Percentiles rank a stretch among this genome's conserved stretches.
Evolutionary conservation across 1,140 invertebrate species (phyloP).

Genomic region (Heliconius congener): DNA sequence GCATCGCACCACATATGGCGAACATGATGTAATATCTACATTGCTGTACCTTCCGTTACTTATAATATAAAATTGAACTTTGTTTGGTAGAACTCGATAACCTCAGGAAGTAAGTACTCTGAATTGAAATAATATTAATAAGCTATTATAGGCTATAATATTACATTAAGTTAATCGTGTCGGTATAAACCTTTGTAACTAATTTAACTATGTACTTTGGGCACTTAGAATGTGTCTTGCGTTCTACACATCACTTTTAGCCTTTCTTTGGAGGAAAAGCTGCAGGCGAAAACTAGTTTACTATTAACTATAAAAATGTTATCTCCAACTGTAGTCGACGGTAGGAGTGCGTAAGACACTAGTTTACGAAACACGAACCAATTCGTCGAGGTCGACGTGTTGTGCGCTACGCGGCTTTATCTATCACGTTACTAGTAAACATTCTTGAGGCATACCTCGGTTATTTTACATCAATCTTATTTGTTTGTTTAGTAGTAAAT

Average conservation of each 20-base stretch:
- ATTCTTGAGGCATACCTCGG: neutral
- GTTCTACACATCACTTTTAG: too few species aligned
- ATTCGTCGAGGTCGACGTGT: conserved; percentile 3
- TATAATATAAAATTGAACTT: neutral
- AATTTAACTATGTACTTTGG: too few species aligned
- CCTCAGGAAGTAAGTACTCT: too few species aligned
- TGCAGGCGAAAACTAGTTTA: too few species aligned
- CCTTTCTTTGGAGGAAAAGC: too few species aligned
- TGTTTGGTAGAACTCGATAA: too few species aligned
- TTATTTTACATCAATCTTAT: neutral
- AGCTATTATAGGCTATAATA: too few species aligned
- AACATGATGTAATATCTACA: neutral
- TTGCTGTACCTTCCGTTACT: neutral
- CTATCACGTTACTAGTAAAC: neutral
- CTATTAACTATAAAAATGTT: neutral
- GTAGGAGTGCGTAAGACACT: neutral
- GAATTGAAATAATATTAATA: too few species aligned
- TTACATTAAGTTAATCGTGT: too few species aligned
- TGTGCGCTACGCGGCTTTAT: neutral
- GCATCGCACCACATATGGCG: conserved; percentile 27
- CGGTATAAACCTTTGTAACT: too few species aligned
- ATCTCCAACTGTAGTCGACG: neutral
- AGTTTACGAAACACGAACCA: neutral
- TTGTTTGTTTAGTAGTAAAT: too few species aligned
- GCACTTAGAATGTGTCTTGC: too few species aligned